These are phyloP conservation scores for Pycnonotus jocosus DNA, from an alignment of 2,113 vertebrate genomes.

Conservation along the genomic window DNA sequence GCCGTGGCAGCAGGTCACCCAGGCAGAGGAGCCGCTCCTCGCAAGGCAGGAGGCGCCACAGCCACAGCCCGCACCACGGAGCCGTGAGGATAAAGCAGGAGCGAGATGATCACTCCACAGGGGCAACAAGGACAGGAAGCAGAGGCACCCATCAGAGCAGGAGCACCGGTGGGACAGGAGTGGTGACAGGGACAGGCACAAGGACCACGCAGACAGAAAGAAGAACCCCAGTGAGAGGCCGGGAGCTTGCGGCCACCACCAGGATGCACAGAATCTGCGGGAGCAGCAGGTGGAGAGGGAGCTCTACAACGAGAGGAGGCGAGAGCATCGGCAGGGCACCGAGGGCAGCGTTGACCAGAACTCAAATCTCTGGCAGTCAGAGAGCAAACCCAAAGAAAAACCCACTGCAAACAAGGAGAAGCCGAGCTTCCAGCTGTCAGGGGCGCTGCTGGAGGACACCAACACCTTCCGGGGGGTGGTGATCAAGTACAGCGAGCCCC, in stretches of 20 bases:
- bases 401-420: conserved; percentile 79
- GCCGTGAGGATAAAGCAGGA: conserved; percentile 86
- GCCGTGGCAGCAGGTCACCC: conserved; percentile 54
- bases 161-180: conserved; percentile 74
- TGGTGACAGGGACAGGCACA: conserved; percentile 70
- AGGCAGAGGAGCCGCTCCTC: conserved; percentile 80
- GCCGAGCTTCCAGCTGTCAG: conserved; percentile 92
- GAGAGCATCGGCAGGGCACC: conserved; percentile 78
- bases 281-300: conserved; percentile 84
- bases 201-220: conserved; percentile 66
- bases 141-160: conserved; percentile 61
- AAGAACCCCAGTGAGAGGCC: conserved; percentile 47
- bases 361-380: background rate
- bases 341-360: conserved; percentile 39
- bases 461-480: conserved; percentile 95
- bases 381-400: conserved; percentile 42
- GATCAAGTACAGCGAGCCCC: conserved; percentile 96
- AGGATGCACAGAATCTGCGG: conserved; percentile 64
- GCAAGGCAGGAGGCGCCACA: conserved; percentile 70
- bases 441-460: conserved; percentile 91
- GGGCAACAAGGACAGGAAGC: conserved; percentile 73
- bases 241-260: conserved; percentile 53
- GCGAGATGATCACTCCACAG: conserved; percentile 76
- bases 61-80: conserved; percentile 78
- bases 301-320: conserved; percentile 78